phyloP scores from a whole-genome alignment of 30 jellyfish, hydroid and myxozoan genomes.

The Chironex yamaguchii region DNA sequence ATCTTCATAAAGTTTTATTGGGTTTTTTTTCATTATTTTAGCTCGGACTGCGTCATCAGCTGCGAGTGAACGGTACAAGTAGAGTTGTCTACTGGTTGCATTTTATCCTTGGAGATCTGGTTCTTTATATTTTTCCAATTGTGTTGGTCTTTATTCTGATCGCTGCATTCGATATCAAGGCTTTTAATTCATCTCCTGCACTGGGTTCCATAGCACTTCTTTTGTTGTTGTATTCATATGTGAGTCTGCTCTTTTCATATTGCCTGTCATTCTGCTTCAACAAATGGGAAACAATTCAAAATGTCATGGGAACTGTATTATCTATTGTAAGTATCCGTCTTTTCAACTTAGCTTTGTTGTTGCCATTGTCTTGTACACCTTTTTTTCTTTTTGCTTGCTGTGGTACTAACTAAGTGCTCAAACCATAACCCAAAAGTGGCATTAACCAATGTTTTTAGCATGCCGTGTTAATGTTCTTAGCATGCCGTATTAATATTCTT shows the following conservation, averaged over 20 bases:
- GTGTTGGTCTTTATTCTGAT: constrained; percentile 57
- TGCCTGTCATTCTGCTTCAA: constrained; percentile 71
- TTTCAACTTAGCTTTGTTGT: not conserved
- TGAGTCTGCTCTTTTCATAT: constrained; percentile 68
- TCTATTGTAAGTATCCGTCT: constrained; percentile 68
- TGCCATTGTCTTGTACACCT: not conserved
- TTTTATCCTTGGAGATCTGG: constrained; percentile 66
- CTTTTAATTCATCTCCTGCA: constrained; percentile 70
- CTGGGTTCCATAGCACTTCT: constrained; percentile 62
- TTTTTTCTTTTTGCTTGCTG: not conserved
- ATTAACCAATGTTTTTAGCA: too few relatives aligned
- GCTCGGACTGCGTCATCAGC: constrained; percentile 88
- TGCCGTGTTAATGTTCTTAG: too few relatives aligned
- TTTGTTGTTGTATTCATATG: constrained; percentile 71
- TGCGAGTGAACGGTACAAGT: constrained; percentile 83
- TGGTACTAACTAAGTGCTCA: too few relatives aligned
- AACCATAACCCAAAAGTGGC: too few relatives aligned
- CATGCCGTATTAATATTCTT: too few relatives aligned
- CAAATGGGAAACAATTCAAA: constrained; percentile 82
- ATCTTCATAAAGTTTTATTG: too few relatives aligned
- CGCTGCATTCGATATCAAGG: constrained; percentile 73
- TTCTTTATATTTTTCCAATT: constrained; percentile 63
- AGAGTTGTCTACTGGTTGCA: constrained; percentile 84
- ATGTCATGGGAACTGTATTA: constrained; percentile 61
- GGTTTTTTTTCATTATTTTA: constrained; percentile 6